Evolutionary conservation across 2,797 vertebrate genomes (phyloP).

Genomic region (Sebastes itinus): DNA sequence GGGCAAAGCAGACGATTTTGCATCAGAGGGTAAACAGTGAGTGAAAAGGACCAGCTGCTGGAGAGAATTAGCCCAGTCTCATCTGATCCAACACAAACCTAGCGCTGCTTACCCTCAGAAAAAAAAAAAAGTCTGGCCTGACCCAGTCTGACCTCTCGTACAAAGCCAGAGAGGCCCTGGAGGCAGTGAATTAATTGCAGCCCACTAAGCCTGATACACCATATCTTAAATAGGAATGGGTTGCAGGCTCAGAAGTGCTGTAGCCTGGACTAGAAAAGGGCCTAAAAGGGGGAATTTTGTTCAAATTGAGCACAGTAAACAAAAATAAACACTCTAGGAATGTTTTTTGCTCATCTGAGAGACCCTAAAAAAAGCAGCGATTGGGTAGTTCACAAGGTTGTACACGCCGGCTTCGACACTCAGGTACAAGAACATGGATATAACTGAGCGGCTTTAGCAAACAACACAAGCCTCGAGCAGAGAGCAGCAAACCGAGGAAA

Average conservation of each 20-base stretch:
- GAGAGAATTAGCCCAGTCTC: constrained; percentile 81
- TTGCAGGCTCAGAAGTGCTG: constrained; percentile 53
- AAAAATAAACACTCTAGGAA: constrained; percentile 57
- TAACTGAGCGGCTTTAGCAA: constrained; percentile 27
- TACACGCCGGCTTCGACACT: constrained; percentile 13
- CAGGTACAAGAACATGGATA: constrained; percentile 20
- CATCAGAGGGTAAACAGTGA: constrained; percentile 81
- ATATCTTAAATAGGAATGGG: constrained; percentile 75
- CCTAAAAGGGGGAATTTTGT: constrained; percentile 50
- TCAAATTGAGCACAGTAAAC: constrained; percentile 47
- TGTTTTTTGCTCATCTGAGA: constrained; percentile 18
- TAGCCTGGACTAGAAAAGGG: constrained; percentile 26
- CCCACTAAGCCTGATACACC: constrained; percentile 79
- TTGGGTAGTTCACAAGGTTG: constrained; percentile 31
- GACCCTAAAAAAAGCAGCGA: constrained; percentile 13
- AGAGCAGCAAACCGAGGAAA: constrained; percentile 25
- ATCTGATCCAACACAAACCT: constrained; percentile 83
- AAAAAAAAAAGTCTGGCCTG: constrained; percentile 80
- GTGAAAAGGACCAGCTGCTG: constrained; percentile 86
- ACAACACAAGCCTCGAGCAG: constrained; percentile 31
- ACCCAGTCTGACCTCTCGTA: constrained; percentile 83
- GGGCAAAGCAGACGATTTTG: constrained; percentile 77
- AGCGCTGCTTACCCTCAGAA: constrained; percentile 77
- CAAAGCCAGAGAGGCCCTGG: constrained; percentile 83
- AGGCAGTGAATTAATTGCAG: constrained; percentile 85